Conservation (phyloP, 1,140 invertebrate genomes). For the Atopsyche davidsoni region DNA sequence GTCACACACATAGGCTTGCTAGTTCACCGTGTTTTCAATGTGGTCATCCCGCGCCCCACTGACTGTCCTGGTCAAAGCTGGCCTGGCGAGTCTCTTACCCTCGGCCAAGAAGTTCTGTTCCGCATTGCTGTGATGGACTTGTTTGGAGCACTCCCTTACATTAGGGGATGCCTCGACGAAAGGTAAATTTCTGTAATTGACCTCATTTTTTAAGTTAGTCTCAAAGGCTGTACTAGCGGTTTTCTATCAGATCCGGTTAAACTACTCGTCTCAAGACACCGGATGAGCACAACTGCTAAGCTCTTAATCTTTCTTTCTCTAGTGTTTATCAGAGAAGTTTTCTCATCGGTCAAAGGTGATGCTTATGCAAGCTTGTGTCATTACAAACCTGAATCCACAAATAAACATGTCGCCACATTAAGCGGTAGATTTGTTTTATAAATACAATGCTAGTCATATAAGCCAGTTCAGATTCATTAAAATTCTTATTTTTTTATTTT, state of each 20-base stretch:
- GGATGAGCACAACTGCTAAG: background rate
- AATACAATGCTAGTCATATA: too few species aligned
- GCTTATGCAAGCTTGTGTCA: too few species aligned
- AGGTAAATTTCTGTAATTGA: conserved; percentile 39
- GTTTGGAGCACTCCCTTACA: conserved; percentile 51
- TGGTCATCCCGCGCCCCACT: conserved; percentile 53
- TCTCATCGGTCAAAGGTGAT: too few species aligned
- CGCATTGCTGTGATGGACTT: conserved; percentile 50
- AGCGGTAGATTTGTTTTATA: too few species aligned
- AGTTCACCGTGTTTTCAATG: conserved; percentile 60
- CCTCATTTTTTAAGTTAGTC: background rate
- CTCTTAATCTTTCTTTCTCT: background rate
- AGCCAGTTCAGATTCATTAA: too few species aligned
- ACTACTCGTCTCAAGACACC: background rate
- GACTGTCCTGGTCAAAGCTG: conserved; percentile 48
- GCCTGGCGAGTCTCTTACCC: conserved; percentile 48
- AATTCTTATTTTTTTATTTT: too few species aligned
- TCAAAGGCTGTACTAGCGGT: background rate
- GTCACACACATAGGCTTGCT: conserved; percentile 56
- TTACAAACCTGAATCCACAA: too few species aligned
- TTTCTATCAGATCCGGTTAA: background rate
- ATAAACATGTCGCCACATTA: too few species aligned
- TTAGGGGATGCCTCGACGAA: conserved; percentile 49
- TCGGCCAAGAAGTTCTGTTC: conserved; percentile 55
- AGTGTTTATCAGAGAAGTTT: background rate